Base-by-base conservation (phyloP, 1,140 invertebrate species). In the Procambarus virginalis region DNA sequence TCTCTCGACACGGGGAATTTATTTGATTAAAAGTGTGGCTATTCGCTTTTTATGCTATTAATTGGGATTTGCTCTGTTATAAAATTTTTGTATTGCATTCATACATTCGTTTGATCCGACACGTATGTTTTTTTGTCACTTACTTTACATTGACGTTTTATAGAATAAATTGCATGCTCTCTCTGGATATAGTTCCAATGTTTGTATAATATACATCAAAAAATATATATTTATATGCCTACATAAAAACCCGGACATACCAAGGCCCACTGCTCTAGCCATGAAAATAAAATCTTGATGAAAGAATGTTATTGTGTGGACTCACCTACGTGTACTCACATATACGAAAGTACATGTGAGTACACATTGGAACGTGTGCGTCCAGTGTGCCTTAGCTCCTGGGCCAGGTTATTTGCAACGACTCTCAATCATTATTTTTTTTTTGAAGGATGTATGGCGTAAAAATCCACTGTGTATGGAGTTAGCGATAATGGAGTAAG, bases 21-120 rank as follows among this genome's bases (percentile, higher is more conserved):
- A 73, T 73, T 73, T 34, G 68, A 73, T 73, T 73, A 73, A 73
- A 73, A 73, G 68, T 73, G 68, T 34, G 68, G 68, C 68, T 73
- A 73, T 73, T 73, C n/a, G 68, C 22, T 73, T 73, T 73, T 73
- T 73, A 73, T 73, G 68, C n/a, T 73, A 73, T 73, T 73, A 73
- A 73, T 73, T 73, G 68, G 68, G 68, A 73, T 73, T 73, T 73
- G 68, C 68, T 73, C 68, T 73, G 68, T 73, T 73, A 34, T 73
- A 22, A 73, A 73, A 34, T 34, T 73, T 73, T 73, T 73, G 6
- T 73, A 34, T 73, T 34, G 68, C 68, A 34, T 73, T 73, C 68
- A 34, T 73, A 73, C n/a, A 8, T 73, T 73, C n/a, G 68, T 73
- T 34, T 73, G 68, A 73, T 73, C 68, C n/a, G n/a, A 73, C 68